These are phyloP conservation scores for Deroplatys truncata DNA, from an alignment of 2,888 invertebrate species.

Conservation along the genomic window DNA sequence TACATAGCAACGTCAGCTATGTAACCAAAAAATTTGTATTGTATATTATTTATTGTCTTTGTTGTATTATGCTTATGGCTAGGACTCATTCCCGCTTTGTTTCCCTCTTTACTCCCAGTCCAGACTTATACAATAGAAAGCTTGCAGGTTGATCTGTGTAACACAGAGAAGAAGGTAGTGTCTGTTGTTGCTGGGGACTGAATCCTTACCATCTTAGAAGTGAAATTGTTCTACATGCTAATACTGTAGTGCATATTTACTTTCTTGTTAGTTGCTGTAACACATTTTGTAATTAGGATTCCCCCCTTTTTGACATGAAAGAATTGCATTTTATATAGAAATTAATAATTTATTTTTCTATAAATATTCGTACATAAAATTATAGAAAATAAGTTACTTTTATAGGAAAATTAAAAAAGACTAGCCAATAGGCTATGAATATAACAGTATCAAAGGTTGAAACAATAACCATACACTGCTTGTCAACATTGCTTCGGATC, in stretches of 20 bases:
- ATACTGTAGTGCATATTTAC: neutral
- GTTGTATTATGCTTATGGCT: too few species aligned
- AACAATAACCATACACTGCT: neutral
- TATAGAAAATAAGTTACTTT: slow-evolving; percentile 21
- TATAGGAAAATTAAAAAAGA: slow-evolving; percentile 8
- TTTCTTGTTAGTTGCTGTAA: neutral
- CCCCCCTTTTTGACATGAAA: neutral
- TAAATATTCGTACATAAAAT: slow-evolving; percentile 19
- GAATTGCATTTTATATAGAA: neutral
- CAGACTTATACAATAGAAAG: too few species aligned
- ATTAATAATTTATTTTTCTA: slow-evolving; percentile 16
- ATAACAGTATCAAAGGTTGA: slow-evolving; percentile 11
- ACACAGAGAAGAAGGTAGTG: too few species aligned
- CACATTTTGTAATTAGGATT: neutral
- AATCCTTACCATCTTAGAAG: too few species aligned
- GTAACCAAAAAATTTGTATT: too few species aligned
- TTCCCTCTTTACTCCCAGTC: too few species aligned
- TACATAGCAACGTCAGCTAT: too few species aligned
- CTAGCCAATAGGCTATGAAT: neutral
- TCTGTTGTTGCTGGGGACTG: too few species aligned
- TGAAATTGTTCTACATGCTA: too few species aligned
- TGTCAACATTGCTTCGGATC: neutral
- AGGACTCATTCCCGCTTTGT: too few species aligned
- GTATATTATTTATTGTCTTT: too few species aligned
- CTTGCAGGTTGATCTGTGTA: too few species aligned